These are phyloP conservation scores for Dromius quadrimaculatus DNA, from an alignment of 2,888 invertebrate species.

Conservation along the genomic window DNA sequence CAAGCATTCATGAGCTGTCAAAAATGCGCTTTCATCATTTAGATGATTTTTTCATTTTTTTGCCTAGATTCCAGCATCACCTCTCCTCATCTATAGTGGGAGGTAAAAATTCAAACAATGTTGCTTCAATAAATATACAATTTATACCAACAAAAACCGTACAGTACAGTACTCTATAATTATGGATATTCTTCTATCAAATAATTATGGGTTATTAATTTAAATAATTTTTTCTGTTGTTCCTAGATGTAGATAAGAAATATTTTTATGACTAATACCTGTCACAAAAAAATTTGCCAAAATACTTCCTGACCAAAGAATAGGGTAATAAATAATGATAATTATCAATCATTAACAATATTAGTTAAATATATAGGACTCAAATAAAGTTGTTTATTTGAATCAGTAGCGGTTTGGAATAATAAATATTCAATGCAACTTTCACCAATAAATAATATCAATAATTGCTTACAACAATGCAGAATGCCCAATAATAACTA, in stretches of 20 bases:
- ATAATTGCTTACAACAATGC: too few relatives aligned
- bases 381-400: neutral
- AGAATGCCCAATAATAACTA: too few relatives aligned
- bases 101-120: too few relatives aligned
- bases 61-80: too few relatives aligned
- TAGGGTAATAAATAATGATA: slow-evolving; percentile 3
- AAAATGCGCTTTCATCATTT: too few relatives aligned
- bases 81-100: too few relatives aligned
- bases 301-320: slow-evolving; percentile 1
- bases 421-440: slow-evolving; percentile 1
- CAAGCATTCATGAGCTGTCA: too few relatives aligned
- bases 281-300: neutral
- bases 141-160: neutral
- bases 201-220: neutral
- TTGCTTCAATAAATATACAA: too few relatives aligned
- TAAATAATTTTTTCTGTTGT: neutral
- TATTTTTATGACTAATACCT: slow-evolving; percentile 1
- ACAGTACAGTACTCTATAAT: neutral
- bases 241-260: neutral
- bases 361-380: slow-evolving; percentile 20
- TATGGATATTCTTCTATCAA: neutral
- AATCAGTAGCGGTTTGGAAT: slow-evolving; percentile 19
- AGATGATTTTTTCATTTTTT: too few relatives aligned
- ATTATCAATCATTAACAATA: slow-evolving; percentile 8
- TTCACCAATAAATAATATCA: too few relatives aligned